These are phyloP conservation scores for Entelurus aequoreus DNA, from an alignment of 2,113 vertebrate species.

Conservation along the genomic window DNA sequence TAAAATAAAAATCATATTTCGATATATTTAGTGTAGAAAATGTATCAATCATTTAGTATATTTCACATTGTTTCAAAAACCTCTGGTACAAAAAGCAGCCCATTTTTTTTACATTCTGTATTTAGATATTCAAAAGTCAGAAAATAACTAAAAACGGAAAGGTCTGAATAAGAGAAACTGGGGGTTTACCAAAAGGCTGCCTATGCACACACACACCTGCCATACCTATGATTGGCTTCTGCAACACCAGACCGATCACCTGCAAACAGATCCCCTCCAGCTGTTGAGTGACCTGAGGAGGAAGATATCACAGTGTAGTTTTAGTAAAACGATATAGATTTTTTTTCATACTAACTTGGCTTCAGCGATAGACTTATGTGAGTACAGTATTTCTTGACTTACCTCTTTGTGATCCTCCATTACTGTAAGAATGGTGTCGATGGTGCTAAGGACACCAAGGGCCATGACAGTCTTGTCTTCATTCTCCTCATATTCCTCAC, in stretches of 20 bases:
- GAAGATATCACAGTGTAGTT: neutral
- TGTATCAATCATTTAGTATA: too few species aligned
- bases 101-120: too few species aligned
- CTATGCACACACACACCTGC: slow-evolving; percentile 65
- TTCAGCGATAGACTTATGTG: too few species aligned
- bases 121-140: neutral
- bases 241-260: slow-evolving; percentile 92
- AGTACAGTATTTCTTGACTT: too few species aligned
- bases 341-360: neutral
- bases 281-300: slow-evolving; percentile 86
- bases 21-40: too few species aligned
- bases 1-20: too few species aligned
- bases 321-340: neutral
- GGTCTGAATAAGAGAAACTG: neutral
- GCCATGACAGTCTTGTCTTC: slow-evolving; percentile 98
- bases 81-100: too few species aligned
- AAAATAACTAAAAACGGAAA: neutral
- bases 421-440: slow-evolving; percentile 92
- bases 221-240: slow-evolving; percentile 96
- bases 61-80: neutral
- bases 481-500: slow-evolving; percentile 92
- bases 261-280: slow-evolving; percentile 93
- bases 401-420: slow-evolving; percentile 97
- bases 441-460: slow-evolving; percentile 91
- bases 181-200: neutral